Conservation (phyloP, 2,888 invertebrate species). For the Palloptera scutellata region DNA sequence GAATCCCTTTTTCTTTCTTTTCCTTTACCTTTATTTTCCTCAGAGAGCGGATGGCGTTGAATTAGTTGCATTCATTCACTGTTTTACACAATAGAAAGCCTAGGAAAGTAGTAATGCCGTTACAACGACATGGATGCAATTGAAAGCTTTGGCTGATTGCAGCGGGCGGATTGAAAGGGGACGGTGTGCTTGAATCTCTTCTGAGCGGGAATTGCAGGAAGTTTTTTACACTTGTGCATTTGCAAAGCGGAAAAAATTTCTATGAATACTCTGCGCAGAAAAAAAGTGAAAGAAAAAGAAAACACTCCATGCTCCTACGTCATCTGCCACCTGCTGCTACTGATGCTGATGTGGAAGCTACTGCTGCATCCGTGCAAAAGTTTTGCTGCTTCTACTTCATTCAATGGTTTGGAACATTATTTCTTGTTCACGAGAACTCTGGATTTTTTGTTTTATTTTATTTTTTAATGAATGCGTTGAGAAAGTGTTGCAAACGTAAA, state of each 20-base stretch:
- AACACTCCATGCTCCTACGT: neutral
- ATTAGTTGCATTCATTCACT: slow-evolving; percentile 16
- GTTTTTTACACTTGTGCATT: neutral
- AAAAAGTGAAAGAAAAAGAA: slow-evolving; percentile 1
- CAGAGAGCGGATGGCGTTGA: slow-evolving; percentile 19
- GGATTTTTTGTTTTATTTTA: too few species aligned
- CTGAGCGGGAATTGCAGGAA: slow-evolving; percentile 1
- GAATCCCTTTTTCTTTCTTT: neutral
- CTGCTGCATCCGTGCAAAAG: neutral
- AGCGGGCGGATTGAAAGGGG: neutral
- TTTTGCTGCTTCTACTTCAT: neutral
- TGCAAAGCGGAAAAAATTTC: slow-evolving; percentile 16
- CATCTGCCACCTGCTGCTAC: neutral
- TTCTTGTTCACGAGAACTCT: too few species aligned
- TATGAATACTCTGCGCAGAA: neutral
- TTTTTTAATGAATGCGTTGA: too few species aligned
- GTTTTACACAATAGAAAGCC: neutral
- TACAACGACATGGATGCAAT: neutral
- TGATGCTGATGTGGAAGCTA: neutral
- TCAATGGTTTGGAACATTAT: neutral
- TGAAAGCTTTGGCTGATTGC: neutral
- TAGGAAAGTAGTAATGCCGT: neutral
- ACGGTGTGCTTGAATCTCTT: too few species aligned
- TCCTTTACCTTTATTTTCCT: neutral
- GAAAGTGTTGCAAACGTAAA: too few species aligned